Evolutionary conservation across 2,888 invertebrate genomes (phyloP), one percentile per base, ranked within the genome.

Genomic region (Diaprepes abbreviatus): DNA sequence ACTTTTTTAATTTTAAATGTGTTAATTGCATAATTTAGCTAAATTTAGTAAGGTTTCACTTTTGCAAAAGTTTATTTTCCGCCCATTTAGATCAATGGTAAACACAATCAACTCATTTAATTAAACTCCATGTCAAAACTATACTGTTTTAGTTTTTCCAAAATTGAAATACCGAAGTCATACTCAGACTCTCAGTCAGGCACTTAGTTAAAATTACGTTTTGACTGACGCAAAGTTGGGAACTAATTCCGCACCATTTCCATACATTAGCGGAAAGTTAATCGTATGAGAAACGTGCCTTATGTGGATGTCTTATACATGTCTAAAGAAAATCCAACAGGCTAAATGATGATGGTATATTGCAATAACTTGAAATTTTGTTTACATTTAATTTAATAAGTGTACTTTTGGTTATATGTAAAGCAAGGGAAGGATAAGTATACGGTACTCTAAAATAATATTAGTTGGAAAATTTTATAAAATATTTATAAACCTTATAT

Each of bases 241-340:
- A 63, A 63, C 63, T 63, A 63, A 63, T 63, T 63, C 54, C 50
- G 31, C 52, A 40, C 40, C 40, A 54, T 64, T 64, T 64, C 63
- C 63, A 64, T 64, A 64, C 33, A 64, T 64, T 64, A 64, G 16
- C 43, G 33, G 54, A 64, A 64, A 64, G 21, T 54, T 55, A 55
- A 54, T 54, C 54, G 54, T 54, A 52, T 54, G 19, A 43, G 24
- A 21, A 62, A 38, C 52, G 40, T 52, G 52, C 43, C 43, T 40
- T 43, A 3, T 21, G 21, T 21, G 43, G 1, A 9, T n/a, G 43
- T 21, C 21, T 43, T n/a, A 43, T 21, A 21, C n/a, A 40, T 43
- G 21, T 43, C 17, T n/a, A n/a, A 43, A 43, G 17, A 40, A 14
- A 6, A 40, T 43, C 21, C 2, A 21, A 1, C 10, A 10, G n/a